phyloP scores from a whole-genome alignment of 2,113 vertebrate genomes.

The Ptilorrhoa leucosticta region DNA sequence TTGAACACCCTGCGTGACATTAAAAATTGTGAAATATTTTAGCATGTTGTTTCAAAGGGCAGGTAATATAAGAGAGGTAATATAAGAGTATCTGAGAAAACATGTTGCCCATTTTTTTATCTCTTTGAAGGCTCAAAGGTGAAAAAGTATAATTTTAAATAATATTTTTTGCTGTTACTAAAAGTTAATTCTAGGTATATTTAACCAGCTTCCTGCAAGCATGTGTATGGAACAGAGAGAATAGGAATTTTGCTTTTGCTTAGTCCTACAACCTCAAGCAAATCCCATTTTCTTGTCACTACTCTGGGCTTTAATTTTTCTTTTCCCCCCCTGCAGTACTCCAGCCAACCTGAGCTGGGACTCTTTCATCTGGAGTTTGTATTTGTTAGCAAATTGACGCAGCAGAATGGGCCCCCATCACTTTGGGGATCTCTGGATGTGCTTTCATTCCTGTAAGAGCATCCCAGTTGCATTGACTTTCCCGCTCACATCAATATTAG shows the following conservation, averaged over 20 bases:
- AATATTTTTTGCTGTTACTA: background rate
- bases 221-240: background rate
- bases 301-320: background rate
- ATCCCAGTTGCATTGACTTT: background rate
- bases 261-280: background rate
- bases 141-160: background rate
- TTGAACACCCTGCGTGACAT: background rate
- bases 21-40: background rate
- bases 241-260: background rate
- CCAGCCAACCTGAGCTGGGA: background rate
- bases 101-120: background rate
- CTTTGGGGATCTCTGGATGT: background rate
- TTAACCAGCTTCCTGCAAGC: background rate
- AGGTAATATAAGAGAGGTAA: too few relatives aligned
- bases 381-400: background rate
- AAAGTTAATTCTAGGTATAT: background rate
- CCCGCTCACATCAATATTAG: background rate
- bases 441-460: background rate
- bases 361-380: background rate
- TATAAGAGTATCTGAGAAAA: background rate
- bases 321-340: accelerated
- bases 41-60: background rate
- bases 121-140: background rate
- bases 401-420: background rate
- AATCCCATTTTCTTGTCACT: background rate